Evolutionary conservation across 92 coral and sea anemone species (phyloP).

Genomic region (Epizoanthus rinbou): DNA sequence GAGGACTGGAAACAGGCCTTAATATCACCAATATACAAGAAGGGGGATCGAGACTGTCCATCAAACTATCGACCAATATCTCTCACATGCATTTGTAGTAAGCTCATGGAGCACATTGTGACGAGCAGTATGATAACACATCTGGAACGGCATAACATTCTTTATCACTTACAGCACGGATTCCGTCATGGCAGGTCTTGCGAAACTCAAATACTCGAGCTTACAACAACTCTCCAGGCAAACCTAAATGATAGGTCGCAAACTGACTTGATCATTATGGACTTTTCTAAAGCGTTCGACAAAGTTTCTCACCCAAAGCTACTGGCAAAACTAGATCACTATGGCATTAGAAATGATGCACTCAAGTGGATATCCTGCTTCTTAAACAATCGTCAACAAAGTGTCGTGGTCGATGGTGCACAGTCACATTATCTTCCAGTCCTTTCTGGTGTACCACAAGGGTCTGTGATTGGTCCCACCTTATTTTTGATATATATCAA

Average conservation of each 20-base stretch:
- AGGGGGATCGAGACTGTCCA: no score
- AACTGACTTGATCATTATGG: background rate
- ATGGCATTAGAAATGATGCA: slow-evolving; percentile 24
- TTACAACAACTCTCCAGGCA: no score
- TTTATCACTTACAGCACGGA: background rate
- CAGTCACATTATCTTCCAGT: slow-evolving; percentile 34
- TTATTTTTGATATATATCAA: no score
- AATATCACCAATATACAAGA: no score
- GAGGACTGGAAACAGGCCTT: no score
- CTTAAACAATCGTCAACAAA: slow-evolving; percentile 20
- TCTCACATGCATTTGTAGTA: no score
- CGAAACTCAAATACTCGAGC: no score
- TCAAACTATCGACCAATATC: no score
- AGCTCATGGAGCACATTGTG: no score
- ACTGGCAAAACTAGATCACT: background rate
- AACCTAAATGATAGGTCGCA: background rate
- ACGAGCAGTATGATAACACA: no score
- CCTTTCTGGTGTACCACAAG: slow-evolving; percentile 11
- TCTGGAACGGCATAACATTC: background rate
- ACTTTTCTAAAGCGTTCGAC: no score
- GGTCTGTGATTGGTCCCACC: slow-evolving; percentile 6
- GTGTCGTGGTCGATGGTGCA: slow-evolving; percentile 38
- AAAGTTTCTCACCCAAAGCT: background rate
- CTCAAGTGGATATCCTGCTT: slow-evolving; percentile 27
- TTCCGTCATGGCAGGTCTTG: no score